Percentiles rank a stretch among this genome's conserved stretches.
These are phyloP conservation scores for Setophaga coronata DNA, from an alignment of 2,113 vertebrate species.

Conservation along the genomic window DNA sequence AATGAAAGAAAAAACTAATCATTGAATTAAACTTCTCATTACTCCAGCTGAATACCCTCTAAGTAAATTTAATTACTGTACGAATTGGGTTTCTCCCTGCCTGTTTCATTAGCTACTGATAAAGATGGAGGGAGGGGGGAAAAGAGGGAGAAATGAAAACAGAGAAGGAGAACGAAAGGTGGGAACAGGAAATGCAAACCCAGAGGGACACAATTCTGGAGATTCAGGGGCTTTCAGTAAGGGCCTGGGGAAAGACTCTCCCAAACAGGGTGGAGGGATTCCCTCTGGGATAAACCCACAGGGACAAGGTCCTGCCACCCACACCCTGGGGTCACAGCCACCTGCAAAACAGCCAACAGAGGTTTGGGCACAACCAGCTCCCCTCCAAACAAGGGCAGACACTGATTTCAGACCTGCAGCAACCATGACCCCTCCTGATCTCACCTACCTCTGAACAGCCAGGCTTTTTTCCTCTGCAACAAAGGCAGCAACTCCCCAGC, in stretches of 20 bases:
- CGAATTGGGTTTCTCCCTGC: constrained; percentile 73
- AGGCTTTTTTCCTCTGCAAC: not conserved
- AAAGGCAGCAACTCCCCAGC: not conserved
- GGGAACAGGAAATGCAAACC: not conserved
- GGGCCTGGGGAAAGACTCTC: not conserved
- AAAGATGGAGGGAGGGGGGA: constrained; percentile 8
- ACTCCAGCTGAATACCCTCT: constrained; percentile 81
- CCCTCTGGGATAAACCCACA: not conserved
- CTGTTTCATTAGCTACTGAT: constrained; percentile 78
- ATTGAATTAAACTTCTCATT: constrained; percentile 86
- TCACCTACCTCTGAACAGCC: not conserved
- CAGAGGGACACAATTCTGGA: not conserved
- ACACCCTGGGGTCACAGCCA: fast-evolving
- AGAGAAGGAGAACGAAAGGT: not conserved
- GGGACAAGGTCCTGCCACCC: not conserved
- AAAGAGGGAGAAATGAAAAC: not conserved
- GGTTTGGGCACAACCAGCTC: not conserved
- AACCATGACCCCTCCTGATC: not conserved
- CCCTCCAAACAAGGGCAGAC: not conserved
- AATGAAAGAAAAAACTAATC: constrained; percentile 85
- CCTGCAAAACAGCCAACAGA: not conserved
- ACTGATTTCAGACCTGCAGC: not conserved
- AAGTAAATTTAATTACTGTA: constrained; percentile 85
- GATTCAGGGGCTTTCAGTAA: not conserved
- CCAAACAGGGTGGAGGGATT: not conserved